Percentiles rank a stretch among this genome's conserved stretches.
These are phyloP conservation scores for Paracanthobrama guichenoti DNA, from an alignment of 2,113 vertebrate genomes.

Conservation along the genomic window DNA sequence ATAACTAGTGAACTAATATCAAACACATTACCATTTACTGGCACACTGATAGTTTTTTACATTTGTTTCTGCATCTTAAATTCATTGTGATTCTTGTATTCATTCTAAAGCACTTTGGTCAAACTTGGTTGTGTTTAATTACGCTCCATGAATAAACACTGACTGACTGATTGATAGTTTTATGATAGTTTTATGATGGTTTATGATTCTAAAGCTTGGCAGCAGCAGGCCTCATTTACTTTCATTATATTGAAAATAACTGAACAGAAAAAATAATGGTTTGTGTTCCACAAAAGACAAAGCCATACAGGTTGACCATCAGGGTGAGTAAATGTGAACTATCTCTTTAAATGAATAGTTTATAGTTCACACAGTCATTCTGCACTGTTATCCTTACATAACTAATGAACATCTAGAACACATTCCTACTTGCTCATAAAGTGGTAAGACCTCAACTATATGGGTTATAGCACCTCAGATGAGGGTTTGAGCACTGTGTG, in stretches of 20 bases:
- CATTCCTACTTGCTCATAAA: background rate
- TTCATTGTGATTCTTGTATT: too few relatives aligned
- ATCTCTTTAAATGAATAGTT: background rate
- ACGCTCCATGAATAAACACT: too few relatives aligned
- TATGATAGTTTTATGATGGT: too few relatives aligned
- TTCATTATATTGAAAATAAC: background rate
- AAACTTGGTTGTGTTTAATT: too few relatives aligned
- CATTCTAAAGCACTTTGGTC: too few relatives aligned
- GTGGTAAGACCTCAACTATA: background rate
- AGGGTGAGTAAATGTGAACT: background rate
- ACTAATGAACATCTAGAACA: background rate
- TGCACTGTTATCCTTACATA: conserved; percentile 17
- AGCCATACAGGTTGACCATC: background rate
- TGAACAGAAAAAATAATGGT: background rate
- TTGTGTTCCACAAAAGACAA: background rate
- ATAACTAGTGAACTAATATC: too few relatives aligned
- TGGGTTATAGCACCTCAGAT: background rate
- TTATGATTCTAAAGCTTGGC: too few relatives aligned
- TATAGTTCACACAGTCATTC: background rate
- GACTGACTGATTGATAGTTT: too few relatives aligned
- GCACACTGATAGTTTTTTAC: background rate
- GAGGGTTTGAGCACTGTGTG: background rate
- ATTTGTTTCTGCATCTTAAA: too few relatives aligned
- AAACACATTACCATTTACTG: too few relatives aligned
- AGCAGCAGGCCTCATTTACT: too few relatives aligned